phyloP scores from a whole-genome alignment of 2,888 invertebrate genomes.

The Argynnis bischoffii region DNA sequence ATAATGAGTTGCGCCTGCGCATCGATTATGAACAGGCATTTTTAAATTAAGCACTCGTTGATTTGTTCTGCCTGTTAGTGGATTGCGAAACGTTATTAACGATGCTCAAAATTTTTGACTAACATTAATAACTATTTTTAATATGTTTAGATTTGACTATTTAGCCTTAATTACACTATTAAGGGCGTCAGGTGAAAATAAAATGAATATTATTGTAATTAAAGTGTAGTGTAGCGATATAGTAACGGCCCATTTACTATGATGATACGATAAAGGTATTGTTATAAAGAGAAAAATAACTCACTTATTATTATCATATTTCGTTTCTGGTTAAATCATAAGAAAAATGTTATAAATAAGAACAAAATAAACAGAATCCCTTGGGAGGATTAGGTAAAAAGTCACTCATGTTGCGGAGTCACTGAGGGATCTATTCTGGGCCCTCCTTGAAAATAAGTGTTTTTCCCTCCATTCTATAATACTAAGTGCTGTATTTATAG shows the following conservation, averaged over 20 bases:
- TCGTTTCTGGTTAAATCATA: no score
- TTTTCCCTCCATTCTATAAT: conserved; percentile 40
- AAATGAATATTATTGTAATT: no score
- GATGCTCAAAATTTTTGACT: conserved; percentile 20
- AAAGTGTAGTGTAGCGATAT: no score
- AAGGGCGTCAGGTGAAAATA: no score
- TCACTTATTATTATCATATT: no score
- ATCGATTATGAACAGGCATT: conserved; percentile 63
- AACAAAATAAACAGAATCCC: conserved; percentile 38
- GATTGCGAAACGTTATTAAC: conserved; percentile 40
- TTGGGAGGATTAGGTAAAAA: conserved; percentile 56
- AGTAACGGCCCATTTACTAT: no score
- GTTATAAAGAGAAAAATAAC: no score
- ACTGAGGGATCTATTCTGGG: conserved; percentile 79
- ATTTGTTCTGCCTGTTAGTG: conserved; percentile 41
- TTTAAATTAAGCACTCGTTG: conserved; percentile 68
- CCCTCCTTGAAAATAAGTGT: conserved; percentile 49
- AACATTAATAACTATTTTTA: conserved; percentile 25
- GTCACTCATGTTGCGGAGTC: conserved; percentile 69
- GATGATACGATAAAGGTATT: no score
- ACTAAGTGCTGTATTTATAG: conserved; percentile 72
- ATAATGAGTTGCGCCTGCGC: conserved; percentile 75
- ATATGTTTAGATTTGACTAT: neutral
- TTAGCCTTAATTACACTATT: neutral
- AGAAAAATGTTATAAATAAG: conserved; percentile 23